Percentiles rank a stretch among this genome's conserved stretches.
Conservation (phyloP, 2,113 vertebrate species). For the Meles meles region DNA sequence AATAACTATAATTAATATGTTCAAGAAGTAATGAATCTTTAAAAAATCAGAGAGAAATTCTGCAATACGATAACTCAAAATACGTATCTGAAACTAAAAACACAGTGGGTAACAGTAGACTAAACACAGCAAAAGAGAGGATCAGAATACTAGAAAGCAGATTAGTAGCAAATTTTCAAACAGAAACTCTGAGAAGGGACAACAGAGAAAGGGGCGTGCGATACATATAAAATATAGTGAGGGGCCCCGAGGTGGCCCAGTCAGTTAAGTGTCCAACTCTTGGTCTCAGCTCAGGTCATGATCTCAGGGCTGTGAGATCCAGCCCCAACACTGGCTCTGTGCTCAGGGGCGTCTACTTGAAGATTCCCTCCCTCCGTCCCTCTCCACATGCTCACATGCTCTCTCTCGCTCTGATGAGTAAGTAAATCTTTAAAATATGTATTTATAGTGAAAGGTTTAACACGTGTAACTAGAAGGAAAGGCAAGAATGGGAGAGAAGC, state of each 20-base stretch:
- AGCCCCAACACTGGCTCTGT: not conserved
- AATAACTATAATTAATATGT: not conserved
- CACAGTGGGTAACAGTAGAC: not conserved
- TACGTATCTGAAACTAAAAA: not conserved
- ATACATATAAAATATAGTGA: not conserved
- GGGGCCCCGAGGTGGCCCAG: not conserved
- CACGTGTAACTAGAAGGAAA: not conserved
- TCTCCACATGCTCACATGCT: too few relatives aligned
- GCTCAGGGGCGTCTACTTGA: not conserved
- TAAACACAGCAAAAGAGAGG: not conserved
- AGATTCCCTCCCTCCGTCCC: not conserved
- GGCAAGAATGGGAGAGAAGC: not conserved
- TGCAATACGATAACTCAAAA: not conserved
- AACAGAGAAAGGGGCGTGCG: not conserved
- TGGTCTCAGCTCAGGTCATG: not conserved
- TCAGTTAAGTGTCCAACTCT: not conserved
- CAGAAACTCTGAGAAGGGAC: not conserved
- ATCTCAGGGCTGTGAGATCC: not conserved
- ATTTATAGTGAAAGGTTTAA: not conserved
- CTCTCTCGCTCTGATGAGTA: not conserved
- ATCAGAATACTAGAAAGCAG: not conserved
- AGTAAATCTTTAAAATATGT: not conserved
- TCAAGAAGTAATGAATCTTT: not conserved
- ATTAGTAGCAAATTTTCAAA: not conserved
- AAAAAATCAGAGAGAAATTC: not conserved